Evolutionary conservation across 2,113 vertebrate genomes (phyloP), one percentile per base, ranked within the genome.

Genomic region (Limanda limanda): DNA sequence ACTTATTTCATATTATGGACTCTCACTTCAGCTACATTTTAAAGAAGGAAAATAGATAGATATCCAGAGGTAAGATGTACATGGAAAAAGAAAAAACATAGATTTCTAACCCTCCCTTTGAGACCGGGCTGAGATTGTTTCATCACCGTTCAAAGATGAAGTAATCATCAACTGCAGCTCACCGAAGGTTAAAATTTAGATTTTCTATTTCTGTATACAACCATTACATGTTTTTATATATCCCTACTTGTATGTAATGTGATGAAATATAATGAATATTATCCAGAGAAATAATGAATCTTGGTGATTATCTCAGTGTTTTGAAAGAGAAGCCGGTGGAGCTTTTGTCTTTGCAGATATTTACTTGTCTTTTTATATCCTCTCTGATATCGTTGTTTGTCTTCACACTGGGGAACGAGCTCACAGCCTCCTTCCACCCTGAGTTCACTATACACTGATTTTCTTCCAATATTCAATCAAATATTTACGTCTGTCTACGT

Each of bases 331-430:
- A 71, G 62, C 55, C n/a, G 76, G 68, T 70, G 65, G 71, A 66
- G 40, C 70, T 85, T 86, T 82, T 71, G 87, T 91, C 76, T 71
- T 82, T 78, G 63, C 72, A 63, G 76, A 79, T 83, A 86, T 87
- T 83, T 88, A 78, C 67, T 55, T 74, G 82, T 90, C 81, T 87
- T 89, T 88, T 89, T 79, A 60, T 85, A 76, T 69, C 40, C 54
- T 77, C 51, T 82, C 70, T 76, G 65, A 82, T 51, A 56, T 81
- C 21, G 64, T 81, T 1, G 63, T 86, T 71, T 79, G 82, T 91
- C 85, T 78, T 60, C 74, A 85, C 11, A 61, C 88, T 76, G 85
- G 65, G 20, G 69, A 84, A 23, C 48, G 48, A 66, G 54, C 68
- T 66, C n/a, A 70, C 47, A 68, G 54, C 8, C 54, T 21, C 12